Evolutionary conservation across 2,888 invertebrate species (phyloP).

Genomic region (Ornithoptera alexandrae): DNA sequence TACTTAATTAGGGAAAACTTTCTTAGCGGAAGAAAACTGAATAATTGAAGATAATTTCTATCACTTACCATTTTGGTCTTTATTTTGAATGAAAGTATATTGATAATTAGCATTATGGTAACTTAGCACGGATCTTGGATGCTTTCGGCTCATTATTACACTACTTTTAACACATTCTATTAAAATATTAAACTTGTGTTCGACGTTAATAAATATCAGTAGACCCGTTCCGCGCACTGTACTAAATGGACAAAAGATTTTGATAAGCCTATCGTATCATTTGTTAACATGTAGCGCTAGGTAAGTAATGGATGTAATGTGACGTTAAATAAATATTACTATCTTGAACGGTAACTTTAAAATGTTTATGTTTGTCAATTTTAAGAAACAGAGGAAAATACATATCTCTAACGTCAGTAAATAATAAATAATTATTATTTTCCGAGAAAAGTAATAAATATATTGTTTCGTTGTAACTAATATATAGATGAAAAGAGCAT

Average conservation of each 20-base stretch:
- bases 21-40: not conserved
- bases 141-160: conserved; percentile 51
- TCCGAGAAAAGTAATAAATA: too few relatives aligned
- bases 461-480: too few relatives aligned
- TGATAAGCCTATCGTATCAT: conserved; percentile 33
- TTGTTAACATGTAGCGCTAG: conserved; percentile 15
- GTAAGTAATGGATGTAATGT: conserved; percentile 21
- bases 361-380: conserved; percentile 21
- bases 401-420: not conserved
- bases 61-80: conserved; percentile 58
- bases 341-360: conserved; percentile 22
- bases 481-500: too few relatives aligned
- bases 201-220: conserved; percentile 10
- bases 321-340: conserved; percentile 24
- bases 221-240: conserved; percentile 12
- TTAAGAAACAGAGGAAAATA: conserved; percentile 8
- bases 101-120: conserved; percentile 67
- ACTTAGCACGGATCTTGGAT: conserved; percentile 51
- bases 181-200: not conserved
- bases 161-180: conserved; percentile 17
- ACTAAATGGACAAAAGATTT: conserved; percentile 30
- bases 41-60: not conserved
- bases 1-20: not conserved
- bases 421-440: too few relatives aligned
- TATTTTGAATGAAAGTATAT: conserved; percentile 59